Percentiles rank a stretch among this genome's conserved stretches.
Conservation (phyloP, 2,113 vertebrate species). For the Mionectes macconnelli region DNA sequence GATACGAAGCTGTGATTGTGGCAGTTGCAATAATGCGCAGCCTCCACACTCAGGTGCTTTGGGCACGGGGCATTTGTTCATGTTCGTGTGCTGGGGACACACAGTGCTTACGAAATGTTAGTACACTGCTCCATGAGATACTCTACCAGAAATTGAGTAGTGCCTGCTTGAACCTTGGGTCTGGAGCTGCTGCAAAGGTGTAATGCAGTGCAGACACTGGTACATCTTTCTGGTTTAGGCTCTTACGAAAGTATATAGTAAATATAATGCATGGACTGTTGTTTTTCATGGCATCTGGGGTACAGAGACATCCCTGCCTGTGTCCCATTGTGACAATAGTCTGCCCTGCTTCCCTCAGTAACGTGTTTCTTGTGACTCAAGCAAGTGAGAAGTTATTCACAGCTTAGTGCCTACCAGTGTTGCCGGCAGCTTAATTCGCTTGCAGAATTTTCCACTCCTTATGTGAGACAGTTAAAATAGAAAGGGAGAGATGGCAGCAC, state of each 20-base stretch:
- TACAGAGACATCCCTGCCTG: neutral
- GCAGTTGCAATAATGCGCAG: neutral
- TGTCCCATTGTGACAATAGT: neutral
- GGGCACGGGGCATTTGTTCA: rapidly evolving
- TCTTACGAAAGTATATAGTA: neutral
- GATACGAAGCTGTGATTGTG: neutral
- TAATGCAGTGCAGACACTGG: neutral
- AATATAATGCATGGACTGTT: neutral
- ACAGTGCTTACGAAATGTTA: rapidly evolving
- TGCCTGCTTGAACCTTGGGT: neutral
- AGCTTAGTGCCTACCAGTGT: neutral
- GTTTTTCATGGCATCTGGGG: neutral
- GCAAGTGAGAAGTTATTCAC: conserved; percentile 27
- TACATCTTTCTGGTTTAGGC: neutral
- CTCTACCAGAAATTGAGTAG: neutral
- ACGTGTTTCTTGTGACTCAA: neutral
- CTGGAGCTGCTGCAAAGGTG: neutral
- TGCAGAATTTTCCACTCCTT: conserved; percentile 53
- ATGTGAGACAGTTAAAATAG: conserved; percentile 17
- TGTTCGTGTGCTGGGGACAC: neutral
- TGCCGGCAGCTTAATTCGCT: neutral
- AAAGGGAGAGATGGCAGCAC: neutral
- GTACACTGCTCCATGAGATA: rapidly evolving
- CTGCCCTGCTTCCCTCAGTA: neutral
- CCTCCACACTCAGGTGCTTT: neutral